These are phyloP conservation scores for Periophthalmus magnuspinnatus DNA, from an alignment of 2,797 vertebrate genomes.

Conservation along the genomic window DNA sequence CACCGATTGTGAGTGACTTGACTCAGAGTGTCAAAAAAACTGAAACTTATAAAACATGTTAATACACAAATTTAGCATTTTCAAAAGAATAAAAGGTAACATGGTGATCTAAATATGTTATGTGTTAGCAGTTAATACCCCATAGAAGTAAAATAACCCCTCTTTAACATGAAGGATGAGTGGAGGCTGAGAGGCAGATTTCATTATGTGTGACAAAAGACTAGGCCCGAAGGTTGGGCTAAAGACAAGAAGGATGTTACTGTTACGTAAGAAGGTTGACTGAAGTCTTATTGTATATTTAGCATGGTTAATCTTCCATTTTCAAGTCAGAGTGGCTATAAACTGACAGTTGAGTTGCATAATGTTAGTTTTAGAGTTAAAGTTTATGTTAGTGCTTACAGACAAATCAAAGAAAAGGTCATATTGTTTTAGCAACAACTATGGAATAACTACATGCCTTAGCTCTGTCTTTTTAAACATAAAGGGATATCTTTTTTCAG, in stretches of 20 bases:
- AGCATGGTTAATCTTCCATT: background rate
- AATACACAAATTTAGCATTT: no score
- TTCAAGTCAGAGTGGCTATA: background rate
- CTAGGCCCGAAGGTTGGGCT: background rate
- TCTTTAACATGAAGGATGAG: background rate
- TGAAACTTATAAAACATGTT: no score
- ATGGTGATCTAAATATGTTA: no score
- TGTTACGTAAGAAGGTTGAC: background rate
- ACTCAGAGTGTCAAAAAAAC: no score
- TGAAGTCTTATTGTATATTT: background rate
- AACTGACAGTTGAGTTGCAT: background rate
- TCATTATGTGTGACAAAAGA: conserved; percentile 4
- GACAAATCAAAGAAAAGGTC: background rate
- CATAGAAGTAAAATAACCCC: no score
- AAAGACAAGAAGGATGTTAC: background rate
- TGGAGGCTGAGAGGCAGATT: background rate
- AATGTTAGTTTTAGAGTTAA: background rate
- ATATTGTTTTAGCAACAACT: background rate
- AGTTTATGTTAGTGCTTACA: background rate
- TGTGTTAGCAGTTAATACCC: no score
- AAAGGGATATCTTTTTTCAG: no score
- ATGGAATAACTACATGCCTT: background rate
- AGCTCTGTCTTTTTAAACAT: no score
- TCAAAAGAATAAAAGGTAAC: no score
- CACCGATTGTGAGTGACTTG: no score